Base-by-base conservation (phyloP, 1,140 invertebrate species). In the Phymastichus coffea region DNA sequence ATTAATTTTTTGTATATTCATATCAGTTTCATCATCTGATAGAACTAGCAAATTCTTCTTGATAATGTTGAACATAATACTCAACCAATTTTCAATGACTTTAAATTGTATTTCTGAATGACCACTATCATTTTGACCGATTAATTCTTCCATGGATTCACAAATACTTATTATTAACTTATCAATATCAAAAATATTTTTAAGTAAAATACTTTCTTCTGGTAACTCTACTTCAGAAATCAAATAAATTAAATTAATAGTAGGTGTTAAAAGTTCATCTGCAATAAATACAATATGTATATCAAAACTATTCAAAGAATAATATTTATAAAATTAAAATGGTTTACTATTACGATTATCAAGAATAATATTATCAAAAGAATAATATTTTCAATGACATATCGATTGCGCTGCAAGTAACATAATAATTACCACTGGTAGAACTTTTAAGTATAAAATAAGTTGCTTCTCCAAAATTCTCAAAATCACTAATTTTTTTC, bases 401-500 rank as follows among this genome's bases (percentile, higher is more conserved):
- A n/a, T n/a, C n/a, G n/a, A n/a, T n/a, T n/a, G n/a, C n/a, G n/a
- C n/a, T n/a, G n/a, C n/a, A 25, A 37, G 22, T 37, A 20, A 48
- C 0, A 22, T 28, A 44, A 38, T 6, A 14, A 26, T 84, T 82
- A 76, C 84, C 83, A 65, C 86, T 87, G 2, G 82, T 84, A 0
- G 88, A 90, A 72, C 86, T 88, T 52, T 78, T 79, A 43, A 91
- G 72, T 59, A 91, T 86, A 66, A 86, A 88, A 63, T 74, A 80
- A 22, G 90, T 67, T 63, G 82, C 74, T 33, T 80, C 72, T 4
- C 83, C 79, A 57, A 88, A 80, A 40, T 71, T 62, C 20, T 81
- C 68, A 26, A 71, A 74, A 30, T 80, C 74, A 35, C 75, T 72
- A 40, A 86, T 81, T 55, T 77, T 67, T 46, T 76, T 65, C 53